Evolutionary conservation across 2,113 vertebrate species (phyloP), one percentile per base, ranked within the genome.

Genomic region (Ranitomeya imitator): DNA sequence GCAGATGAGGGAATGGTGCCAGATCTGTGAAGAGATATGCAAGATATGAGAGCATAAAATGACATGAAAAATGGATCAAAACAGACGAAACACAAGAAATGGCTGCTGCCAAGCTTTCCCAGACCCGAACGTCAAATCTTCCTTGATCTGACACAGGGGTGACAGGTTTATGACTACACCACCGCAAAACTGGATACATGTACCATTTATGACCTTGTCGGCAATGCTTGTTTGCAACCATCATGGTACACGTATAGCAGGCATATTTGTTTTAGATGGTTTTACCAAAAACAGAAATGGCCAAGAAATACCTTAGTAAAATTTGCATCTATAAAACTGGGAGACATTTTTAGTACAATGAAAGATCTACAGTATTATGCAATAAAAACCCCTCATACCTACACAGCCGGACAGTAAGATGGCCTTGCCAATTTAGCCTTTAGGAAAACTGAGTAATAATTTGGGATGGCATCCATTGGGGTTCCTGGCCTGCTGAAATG

Each of bases 1-100:
- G 69, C 16, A 65, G 26, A 10, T 55, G 57, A 88, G 57, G 71
- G 71, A 88, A 51, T 55, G 23, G 69, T 54, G 67, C 51, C 52
- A 51, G 45, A 18, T 54, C n/a, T 69, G 59, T 19, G 12, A 60
- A 67, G 4, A 78, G 18, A 51, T 37, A 85, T 85, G 10, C 3
- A 14, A 67, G 26, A 51, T 52, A 23, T 18, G 73, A 76, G 19
- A 65, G 37, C 11, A 55, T 18, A 31, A 77, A 59, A 78, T 37
- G 14, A 37, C 13, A 45, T 5, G 8, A 86, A n/a, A 77, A 13
- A 77, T 18, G 18, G 8, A 76, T 31, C 73, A 51, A 76, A 76
- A 51, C 73, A 19, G 7, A 52, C 11, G 45, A 37, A 76, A 21
- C 45, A 16, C 37, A 76, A 9, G 37, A 51, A 73, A 74, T 74